phyloP scores from a whole-genome alignment of 2,888 invertebrate genomes.

The Dioctria rufipes region DNA sequence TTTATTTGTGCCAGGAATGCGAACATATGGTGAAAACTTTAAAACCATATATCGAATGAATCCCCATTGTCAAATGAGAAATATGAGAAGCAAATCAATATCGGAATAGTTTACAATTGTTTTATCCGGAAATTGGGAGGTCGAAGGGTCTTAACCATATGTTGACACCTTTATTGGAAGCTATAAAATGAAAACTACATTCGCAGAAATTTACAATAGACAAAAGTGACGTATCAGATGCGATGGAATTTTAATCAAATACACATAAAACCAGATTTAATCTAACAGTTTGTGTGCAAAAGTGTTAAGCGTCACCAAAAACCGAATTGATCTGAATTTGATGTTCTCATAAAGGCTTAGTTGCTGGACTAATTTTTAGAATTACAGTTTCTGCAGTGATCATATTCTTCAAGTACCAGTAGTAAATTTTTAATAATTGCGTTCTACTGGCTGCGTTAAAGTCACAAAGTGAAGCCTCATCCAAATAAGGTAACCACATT shows the following conservation, averaged over 20 bases:
- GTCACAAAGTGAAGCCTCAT: too few species aligned
- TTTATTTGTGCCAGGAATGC: not conserved
- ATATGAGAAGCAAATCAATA: constrained; percentile 41
- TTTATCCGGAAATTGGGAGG: not conserved
- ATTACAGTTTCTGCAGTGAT: too few species aligned
- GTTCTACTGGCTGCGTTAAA: too few species aligned
- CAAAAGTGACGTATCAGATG: not conserved
- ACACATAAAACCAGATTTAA: not conserved
- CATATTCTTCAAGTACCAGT: too few species aligned
- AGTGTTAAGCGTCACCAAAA: too few species aligned
- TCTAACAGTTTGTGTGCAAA: too few species aligned
- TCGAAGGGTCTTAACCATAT: not conserved
- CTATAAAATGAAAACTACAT: constrained; percentile 3
- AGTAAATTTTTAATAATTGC: not conserved
- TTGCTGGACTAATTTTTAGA: too few species aligned
- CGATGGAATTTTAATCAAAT: not conserved
- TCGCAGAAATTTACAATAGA: not conserved
- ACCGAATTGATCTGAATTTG: too few species aligned
- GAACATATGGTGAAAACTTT: not conserved
- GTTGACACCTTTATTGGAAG: not conserved
- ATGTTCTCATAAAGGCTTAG: constrained; percentile 7
- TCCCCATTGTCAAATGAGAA: constrained; percentile 28
- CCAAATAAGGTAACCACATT: too few species aligned
- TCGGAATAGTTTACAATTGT: constrained; percentile 40
- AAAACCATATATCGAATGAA: constrained; percentile 7